A percentile compares a stretch with the other conserved stretches of the same genome.
Conservation (phyloP, 2,888 invertebrate genomes). For the Psococerastis gibbosa region DNA sequence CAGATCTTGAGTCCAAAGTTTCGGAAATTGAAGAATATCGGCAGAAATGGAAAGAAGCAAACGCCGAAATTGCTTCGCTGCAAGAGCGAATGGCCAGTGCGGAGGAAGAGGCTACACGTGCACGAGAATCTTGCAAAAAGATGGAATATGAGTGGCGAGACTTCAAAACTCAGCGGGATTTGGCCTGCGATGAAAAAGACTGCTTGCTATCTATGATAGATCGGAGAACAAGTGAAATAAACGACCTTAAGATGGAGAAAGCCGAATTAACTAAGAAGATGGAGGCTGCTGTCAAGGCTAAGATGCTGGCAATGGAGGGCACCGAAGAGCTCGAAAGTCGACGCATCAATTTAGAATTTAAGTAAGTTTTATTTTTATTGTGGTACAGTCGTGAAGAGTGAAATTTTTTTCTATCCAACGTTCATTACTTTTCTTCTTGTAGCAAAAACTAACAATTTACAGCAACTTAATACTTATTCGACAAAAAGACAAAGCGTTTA, state of each 20-base stretch:
- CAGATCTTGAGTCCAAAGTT: constrained; percentile 22
- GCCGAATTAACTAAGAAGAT: constrained; percentile 46
- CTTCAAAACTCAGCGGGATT: constrained; percentile 47
- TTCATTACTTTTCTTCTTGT: constrained; percentile 1
- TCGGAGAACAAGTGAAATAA: constrained; percentile 50
- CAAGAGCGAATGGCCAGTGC: constrained; percentile 5
- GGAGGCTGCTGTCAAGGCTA: constrained; percentile 52
- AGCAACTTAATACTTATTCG: too few species aligned
- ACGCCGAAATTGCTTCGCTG: constrained; percentile 9
- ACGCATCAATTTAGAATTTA: constrained; percentile 57
- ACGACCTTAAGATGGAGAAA: constrained; percentile 49
- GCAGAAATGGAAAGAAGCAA: constrained; percentile 9
- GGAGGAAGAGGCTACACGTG: constrained; percentile 6
- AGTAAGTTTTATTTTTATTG: too few species aligned
- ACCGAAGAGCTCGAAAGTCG: constrained; percentile 65
- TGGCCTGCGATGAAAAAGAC: constrained; percentile 55
- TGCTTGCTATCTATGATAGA: constrained; percentile 50
- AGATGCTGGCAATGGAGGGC: constrained; percentile 64
- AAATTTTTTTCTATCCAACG: constrained; percentile 4
- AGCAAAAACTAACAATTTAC: constrained; percentile 1
- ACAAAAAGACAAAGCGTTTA: too few species aligned
- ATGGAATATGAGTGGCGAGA: constrained; percentile 44
- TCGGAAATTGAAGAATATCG: not conserved
- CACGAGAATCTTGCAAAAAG: constrained; percentile 17
- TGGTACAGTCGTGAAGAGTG: too few species aligned